Conservation (phyloP, 2,888 invertebrate species). For the Uloborus plumipes region DNA sequence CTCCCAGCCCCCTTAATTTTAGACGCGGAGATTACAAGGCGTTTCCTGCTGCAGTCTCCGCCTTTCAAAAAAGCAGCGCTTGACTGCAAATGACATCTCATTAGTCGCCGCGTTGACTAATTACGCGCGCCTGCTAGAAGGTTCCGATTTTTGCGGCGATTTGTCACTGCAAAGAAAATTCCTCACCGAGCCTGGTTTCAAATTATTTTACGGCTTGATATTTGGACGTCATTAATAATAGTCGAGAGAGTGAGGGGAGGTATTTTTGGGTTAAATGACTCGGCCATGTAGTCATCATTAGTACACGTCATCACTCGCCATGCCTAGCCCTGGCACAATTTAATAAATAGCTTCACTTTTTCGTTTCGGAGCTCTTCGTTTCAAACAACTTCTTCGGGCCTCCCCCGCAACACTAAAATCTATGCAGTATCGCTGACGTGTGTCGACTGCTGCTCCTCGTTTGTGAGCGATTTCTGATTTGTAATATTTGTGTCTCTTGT, state of each 20-base stretch:
- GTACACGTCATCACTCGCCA: constrained; percentile 20
- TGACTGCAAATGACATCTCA: constrained; percentile 55
- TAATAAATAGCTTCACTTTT: constrained; percentile 8
- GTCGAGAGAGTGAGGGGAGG: constrained; percentile 13
- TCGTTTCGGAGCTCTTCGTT: neutral
- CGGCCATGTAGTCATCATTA: constrained; percentile 33
- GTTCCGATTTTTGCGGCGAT: constrained; percentile 56
- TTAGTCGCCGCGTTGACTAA: constrained; percentile 53
- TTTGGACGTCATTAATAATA: constrained; percentile 56
- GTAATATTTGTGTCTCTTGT: no score
- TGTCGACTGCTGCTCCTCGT: no score
- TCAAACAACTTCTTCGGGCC: neutral
- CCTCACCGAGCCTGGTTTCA: constrained; percentile 6
- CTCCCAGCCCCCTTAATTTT: constrained; percentile 16
- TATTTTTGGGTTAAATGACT: constrained; percentile 53
- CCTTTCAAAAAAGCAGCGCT: neutral
- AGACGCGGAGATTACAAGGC: constrained; percentile 30
- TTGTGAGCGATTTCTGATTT: no score
- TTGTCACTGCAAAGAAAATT: constrained; percentile 52
- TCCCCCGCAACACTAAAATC: no score
- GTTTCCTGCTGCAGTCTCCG: constrained; percentile 14
- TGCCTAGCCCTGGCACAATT: constrained; percentile 8
- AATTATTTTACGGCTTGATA: constrained; percentile 34
- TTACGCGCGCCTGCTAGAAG: constrained; percentile 38
- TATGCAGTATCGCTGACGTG: no score